Percentiles rank a stretch among this genome's conserved stretches.
phyloP scores from a whole-genome alignment of 2,888 invertebrate genomes.

The Mallateleia sp. region DNA sequence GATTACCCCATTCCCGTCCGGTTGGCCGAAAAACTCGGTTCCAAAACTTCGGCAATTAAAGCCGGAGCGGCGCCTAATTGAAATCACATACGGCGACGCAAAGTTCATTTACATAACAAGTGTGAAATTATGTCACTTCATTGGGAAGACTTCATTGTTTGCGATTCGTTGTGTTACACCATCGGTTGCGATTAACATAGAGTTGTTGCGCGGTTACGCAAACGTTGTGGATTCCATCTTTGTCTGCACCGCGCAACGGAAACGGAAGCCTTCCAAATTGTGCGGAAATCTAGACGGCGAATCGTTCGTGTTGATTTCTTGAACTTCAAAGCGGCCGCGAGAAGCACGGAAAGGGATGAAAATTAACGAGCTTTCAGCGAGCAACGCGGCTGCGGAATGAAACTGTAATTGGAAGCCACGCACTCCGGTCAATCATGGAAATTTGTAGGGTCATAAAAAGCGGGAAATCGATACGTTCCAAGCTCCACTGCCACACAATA shows the following conservation, averaged over 20 bases:
- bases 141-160: slow-evolving; percentile 68
- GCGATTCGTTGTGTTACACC: slow-evolving; percentile 50
- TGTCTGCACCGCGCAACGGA: slow-evolving; percentile 13
- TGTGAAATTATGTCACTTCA: slow-evolving; percentile 64
- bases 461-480: slow-evolving; percentile 40
- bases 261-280: slow-evolving; percentile 51
- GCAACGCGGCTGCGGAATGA: slow-evolving; percentile 58
- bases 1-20: too few relatives aligned
- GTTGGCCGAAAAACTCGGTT: slow-evolving; percentile 23
- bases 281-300: slow-evolving; percentile 33
- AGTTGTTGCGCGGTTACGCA: slow-evolving; percentile 51
- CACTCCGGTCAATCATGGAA: slow-evolving; percentile 84
- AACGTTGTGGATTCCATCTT: slow-evolving; percentile 56
- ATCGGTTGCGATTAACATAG: slow-evolving; percentile 46
- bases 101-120: slow-evolving; percentile 63
- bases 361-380: slow-evolving; percentile 65
- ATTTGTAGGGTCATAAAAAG: slow-evolving; percentile 43
- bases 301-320: slow-evolving; percentile 72
- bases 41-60: slow-evolving; percentile 42
- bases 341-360: slow-evolving; percentile 62
- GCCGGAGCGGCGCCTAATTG: slow-evolving; percentile 18
- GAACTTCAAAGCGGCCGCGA: slow-evolving; percentile 65
- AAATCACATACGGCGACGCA: slow-evolving; percentile 36
- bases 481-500: background rate
- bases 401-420: slow-evolving; percentile 85